Evolutionary conservation across 2,113 vertebrate species (phyloP).

Genomic region (Alexandromys fortis): DNA sequence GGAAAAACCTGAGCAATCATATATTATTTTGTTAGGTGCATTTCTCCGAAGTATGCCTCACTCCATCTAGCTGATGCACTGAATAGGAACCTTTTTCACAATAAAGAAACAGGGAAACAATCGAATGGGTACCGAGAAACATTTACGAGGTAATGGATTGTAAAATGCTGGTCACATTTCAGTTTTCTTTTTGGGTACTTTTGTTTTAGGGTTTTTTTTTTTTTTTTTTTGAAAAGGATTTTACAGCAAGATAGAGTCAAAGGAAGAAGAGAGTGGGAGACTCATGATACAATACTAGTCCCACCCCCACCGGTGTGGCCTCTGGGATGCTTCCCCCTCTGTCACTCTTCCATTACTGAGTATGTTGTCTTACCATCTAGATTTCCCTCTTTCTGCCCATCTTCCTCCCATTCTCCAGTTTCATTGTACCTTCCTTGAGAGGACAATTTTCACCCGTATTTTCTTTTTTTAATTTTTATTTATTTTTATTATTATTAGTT

Average conservation of each 20-base stretch:
- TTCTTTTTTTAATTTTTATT: too few species aligned
- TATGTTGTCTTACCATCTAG: not conserved
- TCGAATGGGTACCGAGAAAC: not conserved
- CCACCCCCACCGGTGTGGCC: not conserved
- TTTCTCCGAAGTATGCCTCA: not conserved
- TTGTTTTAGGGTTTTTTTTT: not conserved
- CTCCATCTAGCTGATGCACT: not conserved
- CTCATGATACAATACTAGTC: not conserved
- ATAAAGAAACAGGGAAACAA: not conserved
- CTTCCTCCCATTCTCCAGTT: not conserved
- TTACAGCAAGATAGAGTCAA: not conserved
- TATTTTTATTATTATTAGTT: too few species aligned
- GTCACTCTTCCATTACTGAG: not conserved
- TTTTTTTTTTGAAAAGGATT: not conserved
- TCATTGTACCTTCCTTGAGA: not conserved
- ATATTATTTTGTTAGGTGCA: not conserved
- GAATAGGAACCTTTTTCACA: not conserved
- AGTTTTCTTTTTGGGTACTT: not conserved
- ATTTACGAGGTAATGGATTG: not conserved
- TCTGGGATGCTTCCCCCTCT: not conserved
- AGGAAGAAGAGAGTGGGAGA: not conserved
- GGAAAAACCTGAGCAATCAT: not conserved
- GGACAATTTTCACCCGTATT: not conserved
- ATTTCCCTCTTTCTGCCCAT: not conserved
- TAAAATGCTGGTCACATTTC: not conserved